Evolutionary conservation across 2,888 invertebrate genomes (phyloP).

Genomic region (Caenorhabditis sp.): DNA sequence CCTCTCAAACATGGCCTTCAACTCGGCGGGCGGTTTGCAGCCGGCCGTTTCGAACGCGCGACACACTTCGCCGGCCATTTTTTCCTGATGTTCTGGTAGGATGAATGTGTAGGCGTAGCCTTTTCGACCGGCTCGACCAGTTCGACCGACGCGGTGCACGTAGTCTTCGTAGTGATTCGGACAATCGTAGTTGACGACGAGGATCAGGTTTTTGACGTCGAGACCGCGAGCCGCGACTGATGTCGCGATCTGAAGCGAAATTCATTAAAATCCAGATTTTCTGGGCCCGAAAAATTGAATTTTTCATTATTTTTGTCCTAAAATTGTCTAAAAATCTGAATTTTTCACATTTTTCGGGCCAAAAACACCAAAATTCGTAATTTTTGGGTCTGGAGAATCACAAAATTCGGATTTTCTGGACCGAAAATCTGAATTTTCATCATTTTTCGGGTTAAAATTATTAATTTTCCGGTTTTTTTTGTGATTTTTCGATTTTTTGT

Average conservation of each 20-base stretch:
- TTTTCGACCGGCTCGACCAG: conserved; percentile 84
- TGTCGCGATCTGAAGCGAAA: conserved; percentile 80
- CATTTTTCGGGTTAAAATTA: too few species aligned
- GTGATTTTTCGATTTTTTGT: too few species aligned
- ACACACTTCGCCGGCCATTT: conserved; percentile 84
- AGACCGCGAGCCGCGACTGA: conserved; percentile 96
- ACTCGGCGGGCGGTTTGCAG: conserved; percentile 77
- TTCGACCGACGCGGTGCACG: conserved; percentile 82
- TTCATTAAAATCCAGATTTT: not conserved
- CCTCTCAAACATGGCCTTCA: conserved; percentile 84
- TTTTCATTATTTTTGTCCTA: too few species aligned
- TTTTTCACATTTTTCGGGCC: too few species aligned
- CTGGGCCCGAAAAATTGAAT: too few species aligned
- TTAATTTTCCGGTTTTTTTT: too few species aligned
- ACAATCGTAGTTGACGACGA: conserved; percentile 98
- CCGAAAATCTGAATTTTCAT: too few species aligned
- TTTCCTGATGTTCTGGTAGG: conserved; percentile 86
- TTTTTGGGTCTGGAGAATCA: too few species aligned
- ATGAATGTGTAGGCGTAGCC: conserved; percentile 97
- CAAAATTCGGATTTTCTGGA: too few species aligned
- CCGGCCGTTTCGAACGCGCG: conserved; percentile 86
- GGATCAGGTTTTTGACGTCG: conserved; percentile 95
- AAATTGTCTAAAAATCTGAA: too few species aligned
- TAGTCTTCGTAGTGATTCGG: conserved; percentile 99
- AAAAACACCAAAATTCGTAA: too few species aligned